Evolutionary conservation across 2,888 invertebrate species (phyloP).

Genomic region (Argyra leucocephala): DNA sequence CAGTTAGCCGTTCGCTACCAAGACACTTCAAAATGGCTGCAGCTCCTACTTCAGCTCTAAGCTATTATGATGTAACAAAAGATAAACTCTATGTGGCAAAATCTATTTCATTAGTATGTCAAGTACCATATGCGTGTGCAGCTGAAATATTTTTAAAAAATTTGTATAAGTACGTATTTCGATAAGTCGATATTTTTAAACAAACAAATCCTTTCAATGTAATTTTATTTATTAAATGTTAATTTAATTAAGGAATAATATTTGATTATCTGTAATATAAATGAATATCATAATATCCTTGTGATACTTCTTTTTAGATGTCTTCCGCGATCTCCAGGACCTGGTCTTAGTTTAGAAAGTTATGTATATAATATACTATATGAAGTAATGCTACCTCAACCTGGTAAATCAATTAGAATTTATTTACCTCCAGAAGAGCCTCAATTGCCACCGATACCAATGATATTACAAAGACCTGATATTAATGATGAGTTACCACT

Average conservation of each 20-base stretch:
- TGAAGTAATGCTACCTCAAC: slow-evolving; percentile 82
- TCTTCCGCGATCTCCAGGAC: slow-evolving; percentile 39
- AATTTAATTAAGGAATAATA: background rate
- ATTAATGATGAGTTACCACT: slow-evolving; percentile 83
- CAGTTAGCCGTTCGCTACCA: slow-evolving; percentile 75
- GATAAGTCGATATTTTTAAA: slow-evolving; percentile 5
- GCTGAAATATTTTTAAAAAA: slow-evolving; percentile 78
- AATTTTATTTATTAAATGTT: background rate
- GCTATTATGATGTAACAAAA: slow-evolving; percentile 85
- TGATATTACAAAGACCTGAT: slow-evolving; percentile 66
- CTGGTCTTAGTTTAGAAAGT: slow-evolving; percentile 76
- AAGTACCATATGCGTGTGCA: slow-evolving; percentile 81
- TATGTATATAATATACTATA: slow-evolving; percentile 92
- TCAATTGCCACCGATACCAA: slow-evolving; percentile 55
- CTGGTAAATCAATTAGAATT: slow-evolving; percentile 76
- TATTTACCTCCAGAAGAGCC: slow-evolving; percentile 63
- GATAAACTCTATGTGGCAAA: slow-evolving; percentile 93
- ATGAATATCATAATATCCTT: slow-evolving; percentile 9
- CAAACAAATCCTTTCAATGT: too few relatives aligned
- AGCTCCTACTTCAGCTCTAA: slow-evolving; percentile 64
- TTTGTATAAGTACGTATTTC: slow-evolving; percentile 69
- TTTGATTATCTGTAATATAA: background rate
- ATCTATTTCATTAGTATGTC: slow-evolving; percentile 85
- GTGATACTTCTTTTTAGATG: slow-evolving; percentile 8
- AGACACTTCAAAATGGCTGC: slow-evolving; percentile 79